Conservation (phyloP, 2,113 vertebrate genomes). For the Romanogobio albipinnatus region DNA sequence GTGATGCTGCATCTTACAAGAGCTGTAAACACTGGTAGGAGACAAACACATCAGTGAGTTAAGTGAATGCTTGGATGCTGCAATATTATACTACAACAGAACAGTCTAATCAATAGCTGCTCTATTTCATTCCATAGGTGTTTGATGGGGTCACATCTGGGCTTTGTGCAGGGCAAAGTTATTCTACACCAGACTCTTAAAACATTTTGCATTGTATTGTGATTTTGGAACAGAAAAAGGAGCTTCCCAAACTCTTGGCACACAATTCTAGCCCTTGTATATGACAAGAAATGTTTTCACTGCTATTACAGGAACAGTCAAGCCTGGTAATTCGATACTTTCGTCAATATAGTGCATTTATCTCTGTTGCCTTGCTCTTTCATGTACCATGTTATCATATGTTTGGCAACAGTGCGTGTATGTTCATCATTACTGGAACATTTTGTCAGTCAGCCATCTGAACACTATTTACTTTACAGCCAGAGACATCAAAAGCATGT, state of each 20-base stretch:
- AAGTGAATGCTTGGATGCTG: too few species aligned
- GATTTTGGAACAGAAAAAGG: neutral
- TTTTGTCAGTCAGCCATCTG: neutral
- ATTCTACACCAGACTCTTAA: neutral
- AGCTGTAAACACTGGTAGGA: neutral
- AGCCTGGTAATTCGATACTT: neutral
- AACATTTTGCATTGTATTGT: neutral
- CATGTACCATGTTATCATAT: neutral
- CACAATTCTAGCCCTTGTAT: neutral
- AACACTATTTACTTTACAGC: neutral
- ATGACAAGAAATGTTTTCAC: neutral
- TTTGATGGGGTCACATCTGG: neutral
- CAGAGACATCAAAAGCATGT: neutral
- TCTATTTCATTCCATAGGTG: too few species aligned
- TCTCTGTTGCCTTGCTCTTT: neutral
- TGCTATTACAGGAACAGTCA: neutral
- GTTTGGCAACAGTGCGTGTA: neutral
- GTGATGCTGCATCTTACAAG: neutral
- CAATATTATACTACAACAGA: too few species aligned
- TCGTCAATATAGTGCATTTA: neutral
- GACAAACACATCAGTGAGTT: neutral
- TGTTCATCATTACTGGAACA: neutral
- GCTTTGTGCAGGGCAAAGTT: neutral
- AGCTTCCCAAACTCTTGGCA: neutral
- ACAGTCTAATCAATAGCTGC: too few species aligned